phyloP scores from a whole-genome alignment of 2,113 vertebrate genomes.

The Ageneiosus marmoratus region DNA sequence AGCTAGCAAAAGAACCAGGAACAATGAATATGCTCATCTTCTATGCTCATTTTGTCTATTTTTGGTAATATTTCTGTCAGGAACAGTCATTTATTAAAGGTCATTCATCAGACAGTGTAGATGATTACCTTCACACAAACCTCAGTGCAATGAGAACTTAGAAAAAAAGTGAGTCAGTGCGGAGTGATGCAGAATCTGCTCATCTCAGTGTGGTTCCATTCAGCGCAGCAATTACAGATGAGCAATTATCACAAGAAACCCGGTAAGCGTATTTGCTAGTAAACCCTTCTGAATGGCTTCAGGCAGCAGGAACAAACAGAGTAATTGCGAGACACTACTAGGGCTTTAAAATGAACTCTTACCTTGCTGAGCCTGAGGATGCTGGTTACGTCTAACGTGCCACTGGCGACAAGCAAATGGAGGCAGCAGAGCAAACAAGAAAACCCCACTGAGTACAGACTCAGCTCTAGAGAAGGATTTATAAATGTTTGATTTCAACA shows the following conservation, averaged over 20 bases:
- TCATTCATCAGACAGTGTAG: neutral
- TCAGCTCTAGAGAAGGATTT: conserved; percentile 14
- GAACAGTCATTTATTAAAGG: neutral
- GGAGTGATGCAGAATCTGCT: neutral
- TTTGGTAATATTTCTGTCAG: neutral
- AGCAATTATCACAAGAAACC: conserved; percentile 10
- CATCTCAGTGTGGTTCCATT: neutral
- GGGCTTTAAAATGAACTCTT: conserved; percentile 35
- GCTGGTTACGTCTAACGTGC: conserved; percentile 14
- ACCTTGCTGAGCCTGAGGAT: conserved; percentile 37
- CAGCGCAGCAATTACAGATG: neutral
- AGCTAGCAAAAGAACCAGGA: neutral
- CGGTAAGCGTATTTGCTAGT: neutral
- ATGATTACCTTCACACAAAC: neutral
- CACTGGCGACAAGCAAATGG: neutral
- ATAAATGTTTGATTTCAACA: conserved; percentile 17
- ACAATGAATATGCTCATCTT: neutral
- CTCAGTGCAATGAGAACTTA: neutral
- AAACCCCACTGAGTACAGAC: conserved; percentile 3
- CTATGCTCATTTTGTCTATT: neutral
- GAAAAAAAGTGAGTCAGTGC: neutral
- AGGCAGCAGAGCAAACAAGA: conserved; percentile 9
- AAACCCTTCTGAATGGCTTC: neutral
- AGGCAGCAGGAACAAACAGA: conserved; percentile 9
- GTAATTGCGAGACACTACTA: neutral